Evolutionary conservation across 2,888 invertebrate species (phyloP).

Genomic region (Labia minor): DNA sequence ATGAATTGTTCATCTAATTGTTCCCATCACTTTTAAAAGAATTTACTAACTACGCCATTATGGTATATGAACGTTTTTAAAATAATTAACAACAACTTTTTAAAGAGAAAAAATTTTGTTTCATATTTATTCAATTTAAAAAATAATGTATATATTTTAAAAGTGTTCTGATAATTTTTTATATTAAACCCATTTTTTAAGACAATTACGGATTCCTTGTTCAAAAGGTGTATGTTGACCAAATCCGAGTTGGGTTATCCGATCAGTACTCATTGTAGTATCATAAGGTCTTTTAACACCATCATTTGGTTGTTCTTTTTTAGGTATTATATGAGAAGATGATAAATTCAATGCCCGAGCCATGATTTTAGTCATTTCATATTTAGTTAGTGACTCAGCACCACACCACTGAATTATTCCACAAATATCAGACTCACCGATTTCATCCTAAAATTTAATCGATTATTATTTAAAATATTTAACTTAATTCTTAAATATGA

Average conservation of each 20-base stretch:
- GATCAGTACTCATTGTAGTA: constrained; percentile 33
- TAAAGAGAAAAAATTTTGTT: too few relatives aligned
- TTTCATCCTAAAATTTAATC: constrained; percentile 24
- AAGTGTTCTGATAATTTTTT: background rate
- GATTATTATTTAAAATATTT: background rate
- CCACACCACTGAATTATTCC: constrained; percentile 43
- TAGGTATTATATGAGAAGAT: constrained; percentile 34
- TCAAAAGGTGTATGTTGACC: constrained; percentile 34
- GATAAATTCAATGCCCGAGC: constrained; percentile 35
- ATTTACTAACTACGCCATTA: too few relatives aligned
- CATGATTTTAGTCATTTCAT: constrained; percentile 39
- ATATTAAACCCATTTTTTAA: constrained; percentile 27
- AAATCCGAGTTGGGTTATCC: constrained; percentile 34
- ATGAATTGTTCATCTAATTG: too few relatives aligned
- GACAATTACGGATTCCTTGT: constrained; percentile 31
- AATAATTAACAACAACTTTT: too few relatives aligned
- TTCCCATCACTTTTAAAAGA: too few relatives aligned
- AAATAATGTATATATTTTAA: background rate
- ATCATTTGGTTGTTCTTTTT: constrained; percentile 31
- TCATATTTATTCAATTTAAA: too few relatives aligned
- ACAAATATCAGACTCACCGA: constrained; percentile 23
- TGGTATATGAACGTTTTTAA: too few relatives aligned
- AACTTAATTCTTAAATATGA: background rate
- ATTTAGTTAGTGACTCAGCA: constrained; percentile 40
- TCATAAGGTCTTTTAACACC: constrained; percentile 35